Conservation (phyloP, 2,113 vertebrate species). For the Origma solitaria region DNA sequence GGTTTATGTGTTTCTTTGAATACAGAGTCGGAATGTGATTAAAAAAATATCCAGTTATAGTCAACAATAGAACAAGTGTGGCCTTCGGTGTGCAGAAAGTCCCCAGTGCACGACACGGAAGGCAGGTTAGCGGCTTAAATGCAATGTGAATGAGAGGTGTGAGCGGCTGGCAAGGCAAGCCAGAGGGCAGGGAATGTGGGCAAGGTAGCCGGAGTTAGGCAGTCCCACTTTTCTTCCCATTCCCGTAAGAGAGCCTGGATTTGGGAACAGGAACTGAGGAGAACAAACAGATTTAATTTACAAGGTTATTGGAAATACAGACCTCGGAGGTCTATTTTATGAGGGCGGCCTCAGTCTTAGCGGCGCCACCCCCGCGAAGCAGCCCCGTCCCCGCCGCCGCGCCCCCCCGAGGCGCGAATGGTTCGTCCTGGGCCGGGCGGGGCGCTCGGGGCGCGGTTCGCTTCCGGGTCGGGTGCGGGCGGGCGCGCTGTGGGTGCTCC, state of each 20-base stretch:
- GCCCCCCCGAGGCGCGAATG: neutral
- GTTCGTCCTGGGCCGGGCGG: neutral
- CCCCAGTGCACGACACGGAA: neutral
- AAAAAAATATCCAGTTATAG: neutral
- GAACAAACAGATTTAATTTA: neutral
- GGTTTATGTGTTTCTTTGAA: neutral
- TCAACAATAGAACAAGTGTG: neutral
- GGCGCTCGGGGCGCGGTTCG: accelerated
- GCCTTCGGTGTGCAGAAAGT: neutral
- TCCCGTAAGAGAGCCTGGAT: accelerated
- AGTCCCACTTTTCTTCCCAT: neutral
- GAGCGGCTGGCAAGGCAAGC: neutral
- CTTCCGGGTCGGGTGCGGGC: neutral
- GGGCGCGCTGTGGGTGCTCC: neutral
- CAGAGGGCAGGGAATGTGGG: accelerated
- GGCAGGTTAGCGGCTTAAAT: neutral
- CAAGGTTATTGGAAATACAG: neutral
- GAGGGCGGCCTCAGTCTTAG: neutral
- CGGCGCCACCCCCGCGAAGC: accelerated
- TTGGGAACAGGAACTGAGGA: neutral
- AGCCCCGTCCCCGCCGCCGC: accelerated
- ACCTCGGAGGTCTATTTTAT: accelerated
- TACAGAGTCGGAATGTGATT: accelerated
- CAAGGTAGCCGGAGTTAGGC: neutral
- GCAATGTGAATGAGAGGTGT: accelerated